Base-by-base conservation (phyloP, 2,888 invertebrate species). In the Heteropelma amictum region DNA sequence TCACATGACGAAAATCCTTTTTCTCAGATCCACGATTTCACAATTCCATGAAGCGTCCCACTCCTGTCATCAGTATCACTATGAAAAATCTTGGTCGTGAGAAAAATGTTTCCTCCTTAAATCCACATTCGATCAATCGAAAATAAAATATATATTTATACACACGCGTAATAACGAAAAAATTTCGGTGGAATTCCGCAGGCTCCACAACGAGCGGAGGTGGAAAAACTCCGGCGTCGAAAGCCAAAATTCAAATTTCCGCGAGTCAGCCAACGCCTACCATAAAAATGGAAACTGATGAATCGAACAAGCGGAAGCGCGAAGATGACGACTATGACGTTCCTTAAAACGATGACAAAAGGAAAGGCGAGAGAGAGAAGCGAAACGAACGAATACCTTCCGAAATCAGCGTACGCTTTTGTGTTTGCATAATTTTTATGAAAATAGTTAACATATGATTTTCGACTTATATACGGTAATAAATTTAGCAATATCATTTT, bases 301-400 rank as follows among this genome's bases (percentile, higher is more conserved):
- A 80, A 1, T 84, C 85, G 7, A 45, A 78, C 12, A 89, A 89
- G 70, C 84, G 88, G 56, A 87, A 88, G 69, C 82, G 88, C 71
- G 87, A 88, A 21, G 88, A 89, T 3, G 88, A 89, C 5, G 87
- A 88, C 73, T 88, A 88, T 45, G 88, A 88, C 56, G 83, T 88
- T 4, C 81, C 86, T 26, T 88, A 87, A 82, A 70, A 53, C 17
- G 1, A 47, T 19, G 23, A 35, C n/a, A 4, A 45, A 45, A 47
- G 28, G 4, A 19, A 30, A 14, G 10, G 45, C 1, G n/a, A 7
- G 21, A 8, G 12, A 47, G 14, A 33, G 8, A 33, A 45, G 30
- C 8, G 30, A 47, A n/a, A 40, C 35, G 47, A 60, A 65, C 5
- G 23, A 54, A 26, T 28, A 70, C 64, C 74, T 76, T 74, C 71